A percentile compares a stretch with the other conserved stretches of the same genome.
These are phyloP conservation scores for Sander lucioperca DNA, from an alignment of 2,113 vertebrate species.

Conservation along the genomic window DNA sequence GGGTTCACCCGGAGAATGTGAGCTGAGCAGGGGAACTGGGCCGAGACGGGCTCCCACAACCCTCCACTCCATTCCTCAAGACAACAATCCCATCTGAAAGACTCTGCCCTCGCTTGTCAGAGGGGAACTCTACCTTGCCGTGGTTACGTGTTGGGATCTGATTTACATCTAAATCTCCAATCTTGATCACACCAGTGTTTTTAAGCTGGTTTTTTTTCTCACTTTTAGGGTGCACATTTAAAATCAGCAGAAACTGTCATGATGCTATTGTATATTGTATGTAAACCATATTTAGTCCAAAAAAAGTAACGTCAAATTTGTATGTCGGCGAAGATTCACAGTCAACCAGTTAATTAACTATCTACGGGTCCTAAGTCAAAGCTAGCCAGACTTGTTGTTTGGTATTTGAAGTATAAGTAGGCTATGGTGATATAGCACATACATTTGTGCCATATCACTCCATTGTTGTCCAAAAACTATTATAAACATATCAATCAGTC, in stretches of 20 bases:
- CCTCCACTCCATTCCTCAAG: constrained; percentile 61
- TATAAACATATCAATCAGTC: not conserved
- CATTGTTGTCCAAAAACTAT: not conserved
- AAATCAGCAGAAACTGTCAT: not conserved
- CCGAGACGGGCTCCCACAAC: constrained; percentile 78
- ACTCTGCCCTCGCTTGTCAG: constrained; percentile 12
- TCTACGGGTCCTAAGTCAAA: not conserved
- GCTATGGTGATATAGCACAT: not conserved
- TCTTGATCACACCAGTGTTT: constrained; percentile 18
- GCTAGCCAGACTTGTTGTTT: not conserved
- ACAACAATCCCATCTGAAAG: constrained; percentile 28
- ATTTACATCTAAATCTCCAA: constrained; percentile 41
- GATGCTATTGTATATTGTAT: constrained; percentile 6
- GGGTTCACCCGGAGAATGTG: constrained; percentile 82
- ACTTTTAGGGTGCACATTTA: constrained; percentile 10
- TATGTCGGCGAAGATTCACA: not conserved
- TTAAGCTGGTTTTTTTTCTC: not conserved
- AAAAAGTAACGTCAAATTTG: not conserved
- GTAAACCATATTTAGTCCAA: not conserved
- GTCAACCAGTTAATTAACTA: not conserved
- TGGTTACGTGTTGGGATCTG: constrained; percentile 32
- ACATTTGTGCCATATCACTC: not conserved
- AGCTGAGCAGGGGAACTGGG: constrained; percentile 74
- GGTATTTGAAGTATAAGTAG: not conserved
- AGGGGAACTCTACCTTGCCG: constrained; percentile 37